A percentile compares a stretch with the other conserved stretches of the same genome.
Evolutionary conservation across 2,888 invertebrate genomes (phyloP).

Genomic region (Orthonevra nobilis): DNA sequence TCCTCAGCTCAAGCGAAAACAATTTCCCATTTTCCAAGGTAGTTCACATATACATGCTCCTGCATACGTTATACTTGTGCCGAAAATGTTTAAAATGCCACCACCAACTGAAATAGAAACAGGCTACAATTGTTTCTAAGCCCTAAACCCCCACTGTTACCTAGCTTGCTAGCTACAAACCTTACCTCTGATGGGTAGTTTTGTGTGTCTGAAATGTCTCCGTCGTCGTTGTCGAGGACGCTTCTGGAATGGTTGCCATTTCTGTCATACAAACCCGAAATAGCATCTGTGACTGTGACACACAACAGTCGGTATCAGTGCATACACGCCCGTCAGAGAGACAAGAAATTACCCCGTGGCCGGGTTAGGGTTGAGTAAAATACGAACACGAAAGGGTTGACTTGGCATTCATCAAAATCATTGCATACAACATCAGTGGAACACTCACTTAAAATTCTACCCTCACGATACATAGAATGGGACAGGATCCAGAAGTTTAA

Average conservation of each 20-base stretch:
- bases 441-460: conserved; percentile 65
- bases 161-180: neutral
- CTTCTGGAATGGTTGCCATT: conserved; percentile 54
- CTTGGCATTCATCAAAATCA: conserved; percentile 68
- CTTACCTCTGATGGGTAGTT: neutral
- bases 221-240: conserved; percentile 6
- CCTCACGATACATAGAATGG: conserved; percentile 30
- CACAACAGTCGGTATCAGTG: conserved; percentile 60
- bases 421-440: conserved; percentile 64
- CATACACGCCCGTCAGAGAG: conserved; percentile 35
- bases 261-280: conserved; percentile 64
- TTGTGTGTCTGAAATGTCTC: conserved; percentile 20
- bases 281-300: conserved; percentile 70
- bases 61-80: conserved; percentile 32
- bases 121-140: conserved; percentile 24
- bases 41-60: no score
- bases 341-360: conserved; percentile 51
- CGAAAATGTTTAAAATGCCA: conserved; percentile 58
- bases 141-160: conserved; percentile 7
- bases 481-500: no score
- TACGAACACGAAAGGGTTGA: conserved; percentile 41
- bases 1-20: conserved; percentile 31
- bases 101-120: conserved; percentile 3
- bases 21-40: conserved; percentile 56
- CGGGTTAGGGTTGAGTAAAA: neutral